Conservation (phyloP, 2,888 invertebrate genomes). For the Zeuzera pyrina region DNA sequence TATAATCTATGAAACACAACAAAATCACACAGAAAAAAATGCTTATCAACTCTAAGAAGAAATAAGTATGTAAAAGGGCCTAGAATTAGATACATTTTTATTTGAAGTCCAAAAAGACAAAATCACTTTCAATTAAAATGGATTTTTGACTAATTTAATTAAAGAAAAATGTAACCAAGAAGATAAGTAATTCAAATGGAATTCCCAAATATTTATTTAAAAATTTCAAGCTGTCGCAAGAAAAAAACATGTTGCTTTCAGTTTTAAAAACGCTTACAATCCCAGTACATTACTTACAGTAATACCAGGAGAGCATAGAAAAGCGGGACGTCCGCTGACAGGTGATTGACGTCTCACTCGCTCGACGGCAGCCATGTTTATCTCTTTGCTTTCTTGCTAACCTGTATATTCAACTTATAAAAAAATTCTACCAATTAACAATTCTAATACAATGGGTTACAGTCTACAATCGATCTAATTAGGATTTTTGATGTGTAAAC, state of each 20-base stretch:
- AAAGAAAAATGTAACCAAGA: too few relatives aligned
- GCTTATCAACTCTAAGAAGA: too few relatives aligned
- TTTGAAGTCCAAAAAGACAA: too few relatives aligned
- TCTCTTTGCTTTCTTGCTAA: constrained; percentile 45
- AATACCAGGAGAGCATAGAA: constrained; percentile 60
- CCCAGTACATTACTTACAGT: constrained; percentile 45
- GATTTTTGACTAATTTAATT: too few relatives aligned
- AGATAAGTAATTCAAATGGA: too few relatives aligned
- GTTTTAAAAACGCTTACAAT: constrained; percentile 19
- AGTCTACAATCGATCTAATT: constrained; percentile 16
- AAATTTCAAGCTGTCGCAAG: not conserved
- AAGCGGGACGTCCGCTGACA: constrained; percentile 63
- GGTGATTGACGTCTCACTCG: constrained; percentile 71
- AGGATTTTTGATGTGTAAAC: constrained; percentile 3
- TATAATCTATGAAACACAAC: too few relatives aligned
- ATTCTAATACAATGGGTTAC: not conserved
- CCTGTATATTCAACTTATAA: constrained; percentile 10
- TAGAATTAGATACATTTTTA: too few relatives aligned
- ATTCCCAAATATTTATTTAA: constrained; percentile 1
- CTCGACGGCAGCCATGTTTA: constrained; percentile 59
- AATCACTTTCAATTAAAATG: too few relatives aligned
- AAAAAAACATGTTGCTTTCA: too few relatives aligned
- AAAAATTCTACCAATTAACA: constrained; percentile 13
- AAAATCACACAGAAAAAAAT: too few relatives aligned
- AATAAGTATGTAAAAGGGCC: too few relatives aligned